These are phyloP conservation scores for Trachemys scripta DNA, from an alignment of 2,113 vertebrate species.

Conservation along the genomic window DNA sequence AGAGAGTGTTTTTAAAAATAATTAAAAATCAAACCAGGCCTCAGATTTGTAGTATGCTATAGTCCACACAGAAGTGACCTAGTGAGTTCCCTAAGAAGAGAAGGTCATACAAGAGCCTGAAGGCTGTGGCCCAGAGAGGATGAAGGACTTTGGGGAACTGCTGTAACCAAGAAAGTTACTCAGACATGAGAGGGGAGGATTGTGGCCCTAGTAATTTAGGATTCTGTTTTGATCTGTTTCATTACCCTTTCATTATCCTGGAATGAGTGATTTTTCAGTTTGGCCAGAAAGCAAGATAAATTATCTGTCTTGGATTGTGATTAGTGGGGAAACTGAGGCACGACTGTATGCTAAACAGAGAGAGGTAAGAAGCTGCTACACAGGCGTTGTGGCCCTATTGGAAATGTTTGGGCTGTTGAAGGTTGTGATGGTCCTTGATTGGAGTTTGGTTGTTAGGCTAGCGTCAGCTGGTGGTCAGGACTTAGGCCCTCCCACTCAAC, in stretches of 20 bases:
- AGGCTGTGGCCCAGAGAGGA: not conserved
- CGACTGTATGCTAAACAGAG: fast-evolving
- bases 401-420: not conserved
- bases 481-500: too few species aligned
- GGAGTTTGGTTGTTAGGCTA: too few species aligned
- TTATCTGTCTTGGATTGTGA: not conserved
- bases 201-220: not conserved
- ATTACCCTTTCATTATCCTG: not conserved
- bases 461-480: too few species aligned
- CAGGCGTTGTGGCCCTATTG: not conserved
- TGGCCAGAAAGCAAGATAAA: not conserved
- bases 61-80: not conserved
- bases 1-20: not conserved
- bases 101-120: not conserved
- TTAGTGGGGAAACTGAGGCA: not conserved
- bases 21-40: not conserved
- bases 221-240: not conserved
- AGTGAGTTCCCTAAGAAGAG: not conserved
- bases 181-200: not conserved
- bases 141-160: not conserved
- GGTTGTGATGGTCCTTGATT: too few species aligned
- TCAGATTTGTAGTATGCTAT: not conserved
- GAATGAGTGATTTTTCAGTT: not conserved
- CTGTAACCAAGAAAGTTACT: not conserved
- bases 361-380: not conserved